A percentile compares a stretch with the other conserved stretches of the same genome.
Evolutionary conservation across 2,797 vertebrate species (phyloP).

Genomic region (Sebastolobus altivelis): DNA sequence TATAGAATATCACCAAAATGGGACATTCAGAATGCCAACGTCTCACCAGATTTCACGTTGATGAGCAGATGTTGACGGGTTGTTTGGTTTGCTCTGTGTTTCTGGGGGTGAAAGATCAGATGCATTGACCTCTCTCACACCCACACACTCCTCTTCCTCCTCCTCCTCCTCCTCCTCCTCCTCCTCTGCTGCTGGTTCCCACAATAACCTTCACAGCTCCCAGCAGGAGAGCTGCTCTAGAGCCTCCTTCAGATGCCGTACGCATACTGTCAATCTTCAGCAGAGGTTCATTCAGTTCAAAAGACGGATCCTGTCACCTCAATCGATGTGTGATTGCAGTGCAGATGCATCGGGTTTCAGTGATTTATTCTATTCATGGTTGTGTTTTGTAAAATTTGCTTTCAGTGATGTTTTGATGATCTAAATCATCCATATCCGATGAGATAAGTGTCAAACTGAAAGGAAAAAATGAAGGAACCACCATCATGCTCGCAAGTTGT

Average conservation of each 20-base stretch:
- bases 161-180: background rate
- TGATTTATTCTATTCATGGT: background rate
- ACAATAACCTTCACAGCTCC: conserved; percentile 30
- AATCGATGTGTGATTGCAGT: background rate
- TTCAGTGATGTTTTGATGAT: background rate
- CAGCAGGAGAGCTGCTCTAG: background rate
- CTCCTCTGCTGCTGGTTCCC: conserved; percentile 39
- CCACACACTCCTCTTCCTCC: conserved; percentile 21
- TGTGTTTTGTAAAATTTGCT: background rate
- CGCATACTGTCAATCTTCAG: background rate
- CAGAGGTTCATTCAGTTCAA: conserved; percentile 3
- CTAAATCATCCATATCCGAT: background rate
- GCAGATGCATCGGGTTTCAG: background rate
- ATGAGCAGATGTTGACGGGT: conserved; percentile 8
- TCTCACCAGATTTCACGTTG: background rate
- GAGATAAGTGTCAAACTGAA: background rate
- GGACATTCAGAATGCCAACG: background rate
- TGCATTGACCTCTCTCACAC: conserved; percentile 51
- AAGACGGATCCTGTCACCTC: background rate
- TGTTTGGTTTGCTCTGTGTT: background rate
- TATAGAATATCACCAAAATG: background rate
- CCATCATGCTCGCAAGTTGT: background rate
- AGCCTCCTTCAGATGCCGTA: background rate
- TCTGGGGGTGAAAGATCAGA: conserved; percentile 11
- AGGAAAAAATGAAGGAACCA: background rate